phyloP scores from a whole-genome alignment of 2,888 invertebrate species.

The Dysmachus trigonus region DNA sequence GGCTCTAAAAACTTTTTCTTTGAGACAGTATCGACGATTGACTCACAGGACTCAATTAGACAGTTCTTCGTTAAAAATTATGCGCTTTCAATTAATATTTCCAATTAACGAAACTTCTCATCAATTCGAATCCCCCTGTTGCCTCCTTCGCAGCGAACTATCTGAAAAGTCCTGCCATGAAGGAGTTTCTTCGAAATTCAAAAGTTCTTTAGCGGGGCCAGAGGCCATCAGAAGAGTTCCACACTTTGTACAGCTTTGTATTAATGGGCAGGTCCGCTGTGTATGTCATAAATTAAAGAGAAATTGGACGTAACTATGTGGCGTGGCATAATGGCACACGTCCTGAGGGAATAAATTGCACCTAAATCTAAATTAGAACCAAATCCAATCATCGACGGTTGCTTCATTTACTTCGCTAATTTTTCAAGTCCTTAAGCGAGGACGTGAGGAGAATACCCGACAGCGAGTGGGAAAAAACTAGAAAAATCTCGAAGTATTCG shows the following conservation, averaged over 20 bases:
- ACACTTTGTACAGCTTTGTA: conserved; percentile 32
- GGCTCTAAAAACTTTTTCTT: conserved; percentile 45
- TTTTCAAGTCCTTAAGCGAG: conserved; percentile 61
- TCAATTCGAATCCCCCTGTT: neutral
- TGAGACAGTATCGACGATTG: conserved; percentile 46
- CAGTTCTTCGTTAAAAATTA: conserved; percentile 48
- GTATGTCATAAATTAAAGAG: conserved; percentile 32
- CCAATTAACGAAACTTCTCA: conserved; percentile 45
- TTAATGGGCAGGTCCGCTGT: conserved; percentile 17
- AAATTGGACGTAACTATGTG: conserved; percentile 32
- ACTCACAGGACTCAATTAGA: conserved; percentile 41
- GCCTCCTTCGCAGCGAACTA: neutral
- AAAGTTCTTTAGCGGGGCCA: neutral
- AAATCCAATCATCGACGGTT: conserved; percentile 50
- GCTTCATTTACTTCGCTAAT: conserved; percentile 57
- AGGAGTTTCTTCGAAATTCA: neutral
- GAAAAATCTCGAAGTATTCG: conserved; percentile 21
- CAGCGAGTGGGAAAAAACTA: conserved; percentile 32
- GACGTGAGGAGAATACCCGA: conserved; percentile 59
- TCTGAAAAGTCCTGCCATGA: neutral
- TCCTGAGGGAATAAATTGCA: conserved; percentile 53
- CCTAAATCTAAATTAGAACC: conserved; percentile 55
- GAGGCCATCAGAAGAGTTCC: neutral
- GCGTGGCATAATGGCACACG: conserved; percentile 41
- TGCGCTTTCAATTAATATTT: conserved; percentile 49